Conservation (phyloP, 2,797 vertebrate genomes). For the Danio tinwini region DNA sequence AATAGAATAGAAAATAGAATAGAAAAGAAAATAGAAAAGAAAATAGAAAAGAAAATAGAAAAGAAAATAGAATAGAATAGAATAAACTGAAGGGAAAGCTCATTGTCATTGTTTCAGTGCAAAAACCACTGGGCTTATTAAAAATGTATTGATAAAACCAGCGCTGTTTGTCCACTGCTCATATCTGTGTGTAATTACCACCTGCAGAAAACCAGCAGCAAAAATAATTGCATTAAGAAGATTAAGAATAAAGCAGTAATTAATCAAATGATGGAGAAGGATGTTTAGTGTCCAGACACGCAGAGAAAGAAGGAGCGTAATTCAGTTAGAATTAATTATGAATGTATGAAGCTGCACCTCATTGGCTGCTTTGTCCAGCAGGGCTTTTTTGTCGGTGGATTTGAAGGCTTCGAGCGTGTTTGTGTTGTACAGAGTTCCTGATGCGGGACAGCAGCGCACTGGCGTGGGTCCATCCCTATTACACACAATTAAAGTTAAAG, state of each 20-base stretch:
- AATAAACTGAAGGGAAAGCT: no score
- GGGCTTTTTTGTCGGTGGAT: conserved; percentile 88
- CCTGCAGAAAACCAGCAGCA: not conserved
- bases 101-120: not conserved
- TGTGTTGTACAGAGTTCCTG: conserved; percentile 89
- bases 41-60: no score
- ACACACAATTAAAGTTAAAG: not conserved
- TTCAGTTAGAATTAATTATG: not conserved
- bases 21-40: no score
- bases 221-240: not conserved
- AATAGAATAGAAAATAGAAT: no score
- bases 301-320: not conserved
- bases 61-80: no score
- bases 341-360: conserved; percentile 76
- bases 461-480: conserved; percentile 83
- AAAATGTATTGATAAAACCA: no score
- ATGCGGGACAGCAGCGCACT: conserved; percentile 84
- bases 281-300: not conserved
- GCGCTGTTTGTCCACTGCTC: not conserved
- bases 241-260: not conserved
- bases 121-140: not conserved
- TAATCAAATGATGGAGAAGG: conserved; percentile 7
- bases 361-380: conserved; percentile 87
- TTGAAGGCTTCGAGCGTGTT: conserved; percentile 96
- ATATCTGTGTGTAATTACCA: not conserved